Conservation (phyloP, 2,797 vertebrate genomes). For the Trachurus trachurus region DNA sequence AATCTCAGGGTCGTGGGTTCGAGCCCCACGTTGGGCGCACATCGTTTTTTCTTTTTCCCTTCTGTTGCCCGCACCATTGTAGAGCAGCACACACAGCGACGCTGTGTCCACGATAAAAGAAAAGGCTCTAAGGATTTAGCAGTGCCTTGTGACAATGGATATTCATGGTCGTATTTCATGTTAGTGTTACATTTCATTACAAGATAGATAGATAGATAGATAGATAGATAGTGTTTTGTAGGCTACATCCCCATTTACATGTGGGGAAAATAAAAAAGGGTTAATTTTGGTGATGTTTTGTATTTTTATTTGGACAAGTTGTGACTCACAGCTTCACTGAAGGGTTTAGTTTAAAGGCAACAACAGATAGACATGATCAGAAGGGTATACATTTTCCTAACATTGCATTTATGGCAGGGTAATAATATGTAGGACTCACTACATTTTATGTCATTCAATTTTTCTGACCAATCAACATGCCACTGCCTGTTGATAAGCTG, state of each 20-base stretch:
- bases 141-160: background rate
- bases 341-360: background rate
- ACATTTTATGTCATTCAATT: background rate
- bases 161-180: background rate
- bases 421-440: background rate
- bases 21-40: slow-evolving; percentile 82
- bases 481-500: background rate
- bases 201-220: no score
- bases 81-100: no score
- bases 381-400: background rate
- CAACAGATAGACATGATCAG: background rate
- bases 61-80: no score
- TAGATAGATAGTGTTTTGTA: no score
- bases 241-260: no score
- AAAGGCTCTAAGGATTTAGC: background rate
- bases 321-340: background rate
- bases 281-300: slow-evolving; percentile 2
- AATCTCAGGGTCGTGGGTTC: slow-evolving; percentile 86
- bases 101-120: background rate
- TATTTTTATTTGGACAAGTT: no score
- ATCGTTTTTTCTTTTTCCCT: background rate
- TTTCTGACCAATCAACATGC: background rate
- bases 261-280: background rate
- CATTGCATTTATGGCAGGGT: background rate
- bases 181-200: no score